Evolutionary conservation across 2,888 invertebrate species (phyloP).

Genomic region (Dicyrtomina minuta): DNA sequence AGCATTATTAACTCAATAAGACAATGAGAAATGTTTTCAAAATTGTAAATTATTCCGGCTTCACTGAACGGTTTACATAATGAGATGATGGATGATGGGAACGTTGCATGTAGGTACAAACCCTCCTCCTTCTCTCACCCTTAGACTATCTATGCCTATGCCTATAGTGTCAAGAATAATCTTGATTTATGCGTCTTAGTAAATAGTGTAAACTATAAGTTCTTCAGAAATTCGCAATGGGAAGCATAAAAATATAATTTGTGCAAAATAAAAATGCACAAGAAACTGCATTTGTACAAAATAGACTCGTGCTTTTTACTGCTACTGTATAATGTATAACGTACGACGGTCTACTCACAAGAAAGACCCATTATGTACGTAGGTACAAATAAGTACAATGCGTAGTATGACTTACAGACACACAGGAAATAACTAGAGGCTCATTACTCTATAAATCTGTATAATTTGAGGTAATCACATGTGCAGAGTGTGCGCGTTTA

Average conservation of each 20-base stretch:
- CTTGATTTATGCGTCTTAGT: no score
- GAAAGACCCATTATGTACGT: neutral
- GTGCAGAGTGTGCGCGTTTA: neutral
- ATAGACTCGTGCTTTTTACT: no score
- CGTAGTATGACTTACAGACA: no score
- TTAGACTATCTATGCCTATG: no score
- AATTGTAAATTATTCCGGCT: constrained; percentile 25
- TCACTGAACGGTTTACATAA: constrained; percentile 23
- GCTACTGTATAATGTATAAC: no score
- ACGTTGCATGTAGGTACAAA: neutral
- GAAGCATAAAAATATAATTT: neutral
- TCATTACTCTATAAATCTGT: neutral
- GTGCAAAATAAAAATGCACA: neutral
- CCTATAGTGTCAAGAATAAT: no score
- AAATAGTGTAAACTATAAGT: no score
- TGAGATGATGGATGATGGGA: constrained; percentile 21
- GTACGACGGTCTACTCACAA: no score
- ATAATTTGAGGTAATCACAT: constrained; percentile 14
- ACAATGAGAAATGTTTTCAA: constrained; percentile 21
- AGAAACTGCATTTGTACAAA: no score
- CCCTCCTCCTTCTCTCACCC: neutral
- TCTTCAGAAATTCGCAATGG: no score
- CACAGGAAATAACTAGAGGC: constrained; percentile 7
- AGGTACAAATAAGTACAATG: neutral
- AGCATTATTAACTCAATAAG: constrained; percentile 22